Percentiles rank a stretch among this genome's conserved stretches.
Conservation (phyloP, 2,797 vertebrate genomes). For the Xenentodon cancila region DNA sequence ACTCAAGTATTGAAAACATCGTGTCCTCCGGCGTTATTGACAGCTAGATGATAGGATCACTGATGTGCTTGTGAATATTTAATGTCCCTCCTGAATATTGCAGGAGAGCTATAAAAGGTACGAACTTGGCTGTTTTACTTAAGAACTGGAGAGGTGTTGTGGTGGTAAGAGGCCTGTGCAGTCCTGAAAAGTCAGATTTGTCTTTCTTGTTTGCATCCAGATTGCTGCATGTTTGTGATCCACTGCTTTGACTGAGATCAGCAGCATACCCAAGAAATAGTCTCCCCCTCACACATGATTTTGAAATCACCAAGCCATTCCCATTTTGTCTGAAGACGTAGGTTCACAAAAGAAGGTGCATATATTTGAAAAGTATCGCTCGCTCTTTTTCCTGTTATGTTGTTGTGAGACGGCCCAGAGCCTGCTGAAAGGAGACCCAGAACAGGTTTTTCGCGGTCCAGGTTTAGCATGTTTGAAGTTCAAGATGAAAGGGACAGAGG, state of each 20-base stretch:
- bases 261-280: too few relatives aligned
- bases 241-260: too few relatives aligned
- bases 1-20: slow-evolving; percentile 51
- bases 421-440: slow-evolving; percentile 30
- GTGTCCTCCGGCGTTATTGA: slow-evolving; percentile 58
- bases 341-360: too few relatives aligned
- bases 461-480: slow-evolving; percentile 75
- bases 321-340: too few relatives aligned
- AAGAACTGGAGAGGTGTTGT: slow-evolving; percentile 24
- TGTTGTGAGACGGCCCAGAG: slow-evolving; percentile 7
- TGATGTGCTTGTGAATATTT: slow-evolving; percentile 62
- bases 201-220: slow-evolving; percentile 34
- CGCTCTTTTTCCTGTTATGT: background rate
- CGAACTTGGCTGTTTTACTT: slow-evolving; percentile 45
- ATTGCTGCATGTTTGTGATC: slow-evolving; percentile 17
- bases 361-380: background rate
- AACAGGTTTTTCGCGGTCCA: slow-evolving; percentile 54
- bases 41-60: slow-evolving; percentile 54
- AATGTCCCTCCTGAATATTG: slow-evolving; percentile 57
- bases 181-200: background rate
- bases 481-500: slow-evolving; percentile 76
- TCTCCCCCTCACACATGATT: too few relatives aligned
- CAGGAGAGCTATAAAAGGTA: slow-evolving; percentile 35
- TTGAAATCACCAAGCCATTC: too few relatives aligned
- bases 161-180: too few relatives aligned